These are phyloP conservation scores for Acanthosepion lycidas DNA, from an alignment of 2,888 invertebrate species.

Conservation along the genomic window DNA sequence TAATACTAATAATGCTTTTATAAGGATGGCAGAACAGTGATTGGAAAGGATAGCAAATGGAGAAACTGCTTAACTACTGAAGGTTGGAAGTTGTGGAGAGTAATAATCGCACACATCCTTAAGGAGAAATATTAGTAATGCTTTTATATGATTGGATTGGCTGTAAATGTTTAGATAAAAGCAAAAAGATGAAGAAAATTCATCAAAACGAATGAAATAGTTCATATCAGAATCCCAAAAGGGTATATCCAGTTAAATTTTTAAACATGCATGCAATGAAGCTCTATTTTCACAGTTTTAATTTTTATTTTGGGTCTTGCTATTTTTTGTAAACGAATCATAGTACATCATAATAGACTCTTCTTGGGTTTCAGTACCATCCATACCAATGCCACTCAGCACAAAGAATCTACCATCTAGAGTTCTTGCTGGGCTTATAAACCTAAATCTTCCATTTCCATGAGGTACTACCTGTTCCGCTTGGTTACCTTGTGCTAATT, in stretches of 20 bases:
- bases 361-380: background rate
- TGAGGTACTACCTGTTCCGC: background rate
- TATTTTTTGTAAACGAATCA: background rate
- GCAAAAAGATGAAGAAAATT: background rate
- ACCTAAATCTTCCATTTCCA: background rate
- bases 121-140: too few relatives aligned
- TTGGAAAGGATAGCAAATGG: too few relatives aligned
- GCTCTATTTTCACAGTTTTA: background rate
- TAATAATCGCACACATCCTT: too few relatives aligned
- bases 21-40: too few relatives aligned
- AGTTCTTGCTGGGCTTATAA: background rate
- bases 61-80: too few relatives aligned
- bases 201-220: background rate
- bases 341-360: background rate
- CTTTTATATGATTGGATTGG: too few relatives aligned
- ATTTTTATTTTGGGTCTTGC: background rate
- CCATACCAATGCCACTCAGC: background rate
- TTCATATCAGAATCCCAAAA: background rate
- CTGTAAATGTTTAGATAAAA: too few relatives aligned
- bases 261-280: background rate
- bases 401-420: background rate
- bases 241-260: background rate
- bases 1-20: too few relatives aligned
- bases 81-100: too few relatives aligned
- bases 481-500: background rate